phyloP scores from a whole-genome alignment of 2,113 vertebrate genomes.

The Carettochelys insculpta region DNA sequence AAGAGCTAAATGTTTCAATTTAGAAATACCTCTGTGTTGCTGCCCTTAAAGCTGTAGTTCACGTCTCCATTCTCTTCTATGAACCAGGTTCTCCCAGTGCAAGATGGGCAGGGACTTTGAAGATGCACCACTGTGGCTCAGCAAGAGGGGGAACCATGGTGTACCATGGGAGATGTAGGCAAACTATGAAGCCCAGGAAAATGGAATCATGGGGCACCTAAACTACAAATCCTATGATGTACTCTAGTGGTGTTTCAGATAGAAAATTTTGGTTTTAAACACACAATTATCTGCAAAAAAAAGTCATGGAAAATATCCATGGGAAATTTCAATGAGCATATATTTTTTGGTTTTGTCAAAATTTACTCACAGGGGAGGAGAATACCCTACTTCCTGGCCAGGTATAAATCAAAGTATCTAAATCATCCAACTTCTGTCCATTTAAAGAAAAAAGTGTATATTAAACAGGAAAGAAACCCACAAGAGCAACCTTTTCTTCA shows the following conservation, averaged over 20 bases:
- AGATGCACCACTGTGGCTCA: background rate
- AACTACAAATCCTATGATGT: background rate
- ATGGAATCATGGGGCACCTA: background rate
- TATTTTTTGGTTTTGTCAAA: background rate
- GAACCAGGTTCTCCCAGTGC: background rate
- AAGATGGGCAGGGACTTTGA: background rate
- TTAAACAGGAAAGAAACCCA: background rate
- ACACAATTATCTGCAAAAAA: background rate
- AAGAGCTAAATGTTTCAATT: no score
- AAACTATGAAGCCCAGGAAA: background rate
- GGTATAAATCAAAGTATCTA: background rate
- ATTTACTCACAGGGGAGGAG: background rate
- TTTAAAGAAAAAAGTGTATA: background rate
- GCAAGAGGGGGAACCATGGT: background rate
- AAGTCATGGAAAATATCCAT: background rate
- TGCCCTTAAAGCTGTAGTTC: background rate
- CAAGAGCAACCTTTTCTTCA: background rate
- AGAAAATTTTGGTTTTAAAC: background rate
- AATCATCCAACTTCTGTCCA: background rate
- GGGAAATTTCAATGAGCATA: background rate
- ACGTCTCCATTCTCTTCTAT: background rate
- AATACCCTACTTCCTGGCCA: background rate
- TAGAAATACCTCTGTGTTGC: no score
- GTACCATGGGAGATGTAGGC: background rate
- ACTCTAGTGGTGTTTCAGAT: background rate